phyloP scores from a whole-genome alignment of 1,140 invertebrate genomes.

The Cepaea nemoralis region DNA sequence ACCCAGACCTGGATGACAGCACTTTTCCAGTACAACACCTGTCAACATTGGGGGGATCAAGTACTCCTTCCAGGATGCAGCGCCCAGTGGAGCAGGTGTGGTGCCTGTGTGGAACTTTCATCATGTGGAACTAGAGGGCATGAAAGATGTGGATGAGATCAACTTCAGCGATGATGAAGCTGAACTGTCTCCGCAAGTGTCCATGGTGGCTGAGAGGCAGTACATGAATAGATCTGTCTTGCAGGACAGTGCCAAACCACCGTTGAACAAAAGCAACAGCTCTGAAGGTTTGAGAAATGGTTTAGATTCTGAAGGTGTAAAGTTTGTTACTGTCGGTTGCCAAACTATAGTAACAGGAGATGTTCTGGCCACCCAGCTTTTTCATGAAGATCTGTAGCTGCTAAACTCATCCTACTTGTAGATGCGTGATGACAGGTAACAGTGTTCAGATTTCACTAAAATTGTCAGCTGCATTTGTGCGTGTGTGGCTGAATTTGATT shows the following conservation, averaged over 20 bases:
- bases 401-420: neutral
- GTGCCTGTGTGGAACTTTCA: slow-evolving; percentile 72
- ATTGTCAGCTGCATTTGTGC: too few relatives aligned
- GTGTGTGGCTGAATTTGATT: too few relatives aligned
- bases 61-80: slow-evolving; percentile 68
- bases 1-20: slow-evolving; percentile 65
- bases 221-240: slow-evolving; percentile 70
- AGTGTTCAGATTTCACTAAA: too few relatives aligned
- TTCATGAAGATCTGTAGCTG: slow-evolving; percentile 67
- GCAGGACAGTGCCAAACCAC: slow-evolving; percentile 56
- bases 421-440: too few relatives aligned
- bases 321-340: slow-evolving; percentile 59
- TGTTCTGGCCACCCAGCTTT: slow-evolving; percentile 71
- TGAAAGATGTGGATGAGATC: slow-evolving; percentile 65
- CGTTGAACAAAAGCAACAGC: slow-evolving; percentile 33
- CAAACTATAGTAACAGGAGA: slow-evolving; percentile 72
- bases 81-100: slow-evolving; percentile 68
- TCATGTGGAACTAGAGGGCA: slow-evolving; percentile 61
- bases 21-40: slow-evolving; percentile 56
- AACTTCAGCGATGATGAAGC: slow-evolving; percentile 62
- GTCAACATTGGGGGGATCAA: slow-evolving; percentile 64
- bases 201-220: slow-evolving; percentile 70
- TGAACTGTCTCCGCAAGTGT: slow-evolving; percentile 57
- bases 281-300: slow-evolving; percentile 26
- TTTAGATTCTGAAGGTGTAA: slow-evolving; percentile 41